Percentiles rank a stretch among this genome's conserved stretches.
Evolutionary conservation across 2,113 vertebrate species (phyloP).

Genomic region (Corythornis vintsioides): DNA sequence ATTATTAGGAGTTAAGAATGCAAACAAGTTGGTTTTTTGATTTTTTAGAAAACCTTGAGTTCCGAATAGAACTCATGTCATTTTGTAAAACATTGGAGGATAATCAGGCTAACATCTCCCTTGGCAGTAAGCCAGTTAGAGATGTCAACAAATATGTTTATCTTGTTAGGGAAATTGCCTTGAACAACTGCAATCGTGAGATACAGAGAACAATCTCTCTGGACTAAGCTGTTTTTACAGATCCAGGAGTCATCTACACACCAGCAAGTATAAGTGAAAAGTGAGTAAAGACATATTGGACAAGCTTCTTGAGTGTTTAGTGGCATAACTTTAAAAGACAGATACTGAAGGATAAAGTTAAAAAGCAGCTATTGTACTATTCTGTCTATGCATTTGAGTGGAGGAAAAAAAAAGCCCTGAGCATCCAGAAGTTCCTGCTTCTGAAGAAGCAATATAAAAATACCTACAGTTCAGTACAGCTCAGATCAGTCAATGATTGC

Average conservation of each 20-base stretch:
- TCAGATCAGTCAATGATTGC: not conserved
- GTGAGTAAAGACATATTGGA: not conserved
- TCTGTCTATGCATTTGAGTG: not conserved
- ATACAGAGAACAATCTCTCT: not conserved
- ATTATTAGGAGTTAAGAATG: not conserved
- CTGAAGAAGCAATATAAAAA: not conserved
- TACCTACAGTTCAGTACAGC: not conserved
- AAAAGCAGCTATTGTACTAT: not conserved
- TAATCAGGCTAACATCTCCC: not conserved
- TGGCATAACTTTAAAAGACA: not conserved
- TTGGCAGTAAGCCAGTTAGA: slow-evolving; percentile 38
- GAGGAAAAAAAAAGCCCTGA: not conserved
- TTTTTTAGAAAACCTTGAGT: not conserved
- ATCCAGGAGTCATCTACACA: not conserved
- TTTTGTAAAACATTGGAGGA: not conserved
- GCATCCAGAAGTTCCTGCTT: not conserved
- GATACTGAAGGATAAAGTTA: slow-evolving; percentile 12
- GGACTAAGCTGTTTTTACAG: slow-evolving; percentile 4
- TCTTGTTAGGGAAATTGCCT: slow-evolving; percentile 35
- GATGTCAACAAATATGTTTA: slow-evolving; percentile 39
- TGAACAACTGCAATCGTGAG: slow-evolving; percentile 18
- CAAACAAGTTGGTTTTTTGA: not conserved
- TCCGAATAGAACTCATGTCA: not conserved
- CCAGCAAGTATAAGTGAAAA: not conserved
- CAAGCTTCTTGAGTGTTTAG: slow-evolving; percentile 1